phyloP scores from a whole-genome alignment of 2,113 vertebrate species.

The Oncorhynchus kisutch region DNA sequence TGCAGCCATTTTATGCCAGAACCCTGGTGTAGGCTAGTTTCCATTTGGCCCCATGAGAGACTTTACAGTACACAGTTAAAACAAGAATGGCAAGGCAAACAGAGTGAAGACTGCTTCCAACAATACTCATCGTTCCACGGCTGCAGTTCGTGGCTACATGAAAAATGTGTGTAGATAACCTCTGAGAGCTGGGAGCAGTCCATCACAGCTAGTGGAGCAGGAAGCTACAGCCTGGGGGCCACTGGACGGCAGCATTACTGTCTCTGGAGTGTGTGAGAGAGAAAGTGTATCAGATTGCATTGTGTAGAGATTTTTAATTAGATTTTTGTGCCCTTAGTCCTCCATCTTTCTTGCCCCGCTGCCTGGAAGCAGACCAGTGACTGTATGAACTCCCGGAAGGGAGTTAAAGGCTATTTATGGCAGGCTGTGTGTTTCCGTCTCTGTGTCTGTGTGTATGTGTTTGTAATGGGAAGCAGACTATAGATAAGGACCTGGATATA shows the following conservation, averaged over 20 bases:
- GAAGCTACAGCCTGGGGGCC: background rate
- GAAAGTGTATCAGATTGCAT: constrained; percentile 40
- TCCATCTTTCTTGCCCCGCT: constrained; percentile 34
- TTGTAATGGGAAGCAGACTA: constrained; percentile 52
- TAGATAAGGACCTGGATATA: constrained; percentile 60
- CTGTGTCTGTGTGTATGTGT: constrained; percentile 31
- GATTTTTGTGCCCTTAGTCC: constrained; percentile 48
- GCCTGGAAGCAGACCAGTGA: constrained; percentile 61
- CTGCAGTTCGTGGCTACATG: constrained; percentile 4
- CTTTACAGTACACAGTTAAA: background rate
- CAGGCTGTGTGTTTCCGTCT: constrained; percentile 43
- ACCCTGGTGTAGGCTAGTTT: background rate
- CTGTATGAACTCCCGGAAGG: constrained; percentile 63
- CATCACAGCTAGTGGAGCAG: background rate
- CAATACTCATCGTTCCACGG: background rate
- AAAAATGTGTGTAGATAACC: background rate
- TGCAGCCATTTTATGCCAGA: background rate
- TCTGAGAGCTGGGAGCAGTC: background rate
- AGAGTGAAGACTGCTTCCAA: constrained; percentile 14
- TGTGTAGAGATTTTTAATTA: constrained; percentile 63
- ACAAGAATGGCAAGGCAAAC: background rate
- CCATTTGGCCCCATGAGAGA: background rate
- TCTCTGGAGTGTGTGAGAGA: constrained; percentile 16
- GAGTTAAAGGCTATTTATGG: constrained; percentile 69
- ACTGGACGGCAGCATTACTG: background rate